Percentiles rank a stretch among this genome's conserved stretches.
Evolutionary conservation across 1,140 invertebrate species (phyloP).

Genomic region (Sipha flava): DNA sequence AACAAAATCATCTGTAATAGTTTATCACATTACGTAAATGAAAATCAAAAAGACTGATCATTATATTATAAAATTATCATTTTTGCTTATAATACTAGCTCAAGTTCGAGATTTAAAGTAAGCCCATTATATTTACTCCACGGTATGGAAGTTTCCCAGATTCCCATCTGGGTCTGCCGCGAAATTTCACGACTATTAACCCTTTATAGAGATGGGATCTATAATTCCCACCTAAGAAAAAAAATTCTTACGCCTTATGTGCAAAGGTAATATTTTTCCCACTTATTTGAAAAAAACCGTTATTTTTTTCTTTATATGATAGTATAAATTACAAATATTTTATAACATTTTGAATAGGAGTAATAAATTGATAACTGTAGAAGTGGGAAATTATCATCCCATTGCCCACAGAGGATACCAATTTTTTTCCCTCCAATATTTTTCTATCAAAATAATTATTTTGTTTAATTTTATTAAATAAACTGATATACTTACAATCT

Average conservation of each 20-base stretch:
- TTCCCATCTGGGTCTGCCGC: no score
- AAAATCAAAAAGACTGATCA: not conserved
- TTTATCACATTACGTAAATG: not conserved
- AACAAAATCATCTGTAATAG: not conserved
- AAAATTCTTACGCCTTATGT: not conserved
- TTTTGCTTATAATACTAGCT: not conserved
- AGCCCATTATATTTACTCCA: no score
- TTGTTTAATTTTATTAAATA: no score
- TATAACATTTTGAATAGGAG: not conserved
- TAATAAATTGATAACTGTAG: constrained; percentile 28
- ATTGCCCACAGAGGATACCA: no score
- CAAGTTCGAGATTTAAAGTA: no score
- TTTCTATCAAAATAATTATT: no score
- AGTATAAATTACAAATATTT: not conserved
- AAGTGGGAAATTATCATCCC: no score
- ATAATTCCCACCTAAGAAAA: not conserved
- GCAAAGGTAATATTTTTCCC: not conserved
- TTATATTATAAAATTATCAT: not conserved
- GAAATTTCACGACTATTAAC: no score
- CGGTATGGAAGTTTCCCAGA: no score
- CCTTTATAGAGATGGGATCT: no score
- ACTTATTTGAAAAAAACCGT: not conserved
- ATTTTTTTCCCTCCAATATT: no score
- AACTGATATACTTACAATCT: no score
- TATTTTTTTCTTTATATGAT: not conserved